A percentile compares a stretch with the other conserved stretches of the same genome.
phyloP scores from a whole-genome alignment of 1,140 invertebrate species.

The Pinna nobilis region DNA sequence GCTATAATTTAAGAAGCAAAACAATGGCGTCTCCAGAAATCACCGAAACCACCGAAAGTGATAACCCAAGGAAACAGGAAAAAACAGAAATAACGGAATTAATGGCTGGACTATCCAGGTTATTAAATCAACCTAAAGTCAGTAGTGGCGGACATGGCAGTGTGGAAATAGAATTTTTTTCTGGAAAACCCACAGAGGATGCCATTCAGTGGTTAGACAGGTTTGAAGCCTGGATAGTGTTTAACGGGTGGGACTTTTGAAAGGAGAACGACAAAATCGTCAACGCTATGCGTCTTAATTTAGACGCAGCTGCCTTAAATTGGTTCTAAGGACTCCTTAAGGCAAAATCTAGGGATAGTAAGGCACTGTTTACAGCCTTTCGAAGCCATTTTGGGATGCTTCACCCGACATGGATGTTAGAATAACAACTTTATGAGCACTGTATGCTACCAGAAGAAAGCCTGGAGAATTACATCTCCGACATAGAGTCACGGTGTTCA shows the following conservation, averaged over 20 bases:
- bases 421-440: constrained; percentile 3
- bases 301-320: neutral
- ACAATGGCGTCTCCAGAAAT: no score
- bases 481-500: neutral
- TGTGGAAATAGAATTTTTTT: neutral
- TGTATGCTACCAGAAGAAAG: neutral
- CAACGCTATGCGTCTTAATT: neutral
- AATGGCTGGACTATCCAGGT: no score
- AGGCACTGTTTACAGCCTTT: neutral
- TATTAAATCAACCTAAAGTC: no score
- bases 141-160: neutral
- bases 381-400: neutral
- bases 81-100: no score
- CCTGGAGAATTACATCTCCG: neutral
- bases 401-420: neutral
- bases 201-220: neutral
- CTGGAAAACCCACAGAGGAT: constrained; percentile 5
- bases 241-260: constrained; percentile 12
- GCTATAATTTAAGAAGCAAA: no score
- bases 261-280: neutral
- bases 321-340: neutral
- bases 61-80: no score
- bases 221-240: neutral
- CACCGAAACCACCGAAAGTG: no score
- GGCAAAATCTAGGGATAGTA: neutral